Base-by-base conservation (phyloP, 2,797 vertebrate species). In the Streptopelia turtur region DNA sequence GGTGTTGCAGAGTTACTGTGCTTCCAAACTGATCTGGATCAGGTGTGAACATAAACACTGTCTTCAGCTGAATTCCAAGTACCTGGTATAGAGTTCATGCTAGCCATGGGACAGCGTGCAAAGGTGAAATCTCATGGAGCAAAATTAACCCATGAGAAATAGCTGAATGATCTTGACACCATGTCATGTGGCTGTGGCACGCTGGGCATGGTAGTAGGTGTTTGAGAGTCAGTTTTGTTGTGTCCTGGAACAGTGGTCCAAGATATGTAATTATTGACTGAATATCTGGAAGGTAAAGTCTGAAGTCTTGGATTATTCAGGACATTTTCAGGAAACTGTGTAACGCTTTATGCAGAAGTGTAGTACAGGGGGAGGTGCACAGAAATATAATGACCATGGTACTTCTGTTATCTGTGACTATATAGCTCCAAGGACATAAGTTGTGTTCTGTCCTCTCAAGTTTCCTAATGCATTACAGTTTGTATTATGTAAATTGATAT, bases 161-260 rank as follows among this genome's bases (percentile, higher is more conserved):
- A 83, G 12, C 16, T n/a, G 61, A 68, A 47, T 1, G 8, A 68
- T 81, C 53, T 37, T 75, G 39, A 76, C 23, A 9, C 5, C 5
- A 1, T 59, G 24, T 20, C 35, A 3, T 6, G 13, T 25, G 50
- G 18, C 20, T 13, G 30, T 1, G 1, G 12, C 8, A 3, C 21
- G 23, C 33, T 74, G 39, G 23, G 16, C 9, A 5, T 25, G 21
- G 37, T 49, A 65, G 18, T 16, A 52, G 6, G 23, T 25, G 4
- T 60, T 83, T 87, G 63, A 65, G 81, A 59, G 50, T 13, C 16
- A 33, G 15, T 13, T 31, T 41, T 66, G 24, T 55, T 57, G 6
- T 43, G n/a, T 41, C 27, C 55, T 69, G 57, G 15, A 78, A 14
- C 20, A 37, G 75, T 57, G 11, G 16, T n/a, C 28, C 10, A 50